Evolutionary conservation across 2,888 invertebrate species (phyloP).

Genomic region (Troides aeacus): DNA sequence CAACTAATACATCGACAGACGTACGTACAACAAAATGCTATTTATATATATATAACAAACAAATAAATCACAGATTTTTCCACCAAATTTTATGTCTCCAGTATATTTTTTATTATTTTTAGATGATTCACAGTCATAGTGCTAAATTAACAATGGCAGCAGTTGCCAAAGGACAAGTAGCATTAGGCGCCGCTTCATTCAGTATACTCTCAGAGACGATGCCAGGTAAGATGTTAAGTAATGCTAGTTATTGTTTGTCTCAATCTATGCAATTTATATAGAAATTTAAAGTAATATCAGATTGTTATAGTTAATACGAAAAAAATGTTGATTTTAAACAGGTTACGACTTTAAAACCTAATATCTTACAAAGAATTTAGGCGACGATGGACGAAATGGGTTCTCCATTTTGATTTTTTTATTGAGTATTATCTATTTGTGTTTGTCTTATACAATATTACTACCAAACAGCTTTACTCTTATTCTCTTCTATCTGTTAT

Average conservation of each 20-base stretch:
- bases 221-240: conserved; percentile 46
- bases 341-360: too few relatives aligned
- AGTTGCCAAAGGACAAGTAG: conserved; percentile 58
- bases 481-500: too few relatives aligned
- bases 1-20: conserved; percentile 50
- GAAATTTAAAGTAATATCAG: too few relatives aligned
- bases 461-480: too few relatives aligned
- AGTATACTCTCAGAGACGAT: conserved; percentile 56
- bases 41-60: background rate
- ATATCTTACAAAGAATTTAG: too few relatives aligned
- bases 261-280: background rate
- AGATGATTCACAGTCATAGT: conserved; percentile 55
- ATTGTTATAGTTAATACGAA: too few relatives aligned
- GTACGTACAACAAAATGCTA: conserved; percentile 49
- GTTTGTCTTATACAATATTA: too few relatives aligned
- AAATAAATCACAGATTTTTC: background rate
- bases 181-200: conserved; percentile 63
- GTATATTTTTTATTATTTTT: conserved; percentile 21
- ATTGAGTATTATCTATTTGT: too few relatives aligned
- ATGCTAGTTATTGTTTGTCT: background rate
- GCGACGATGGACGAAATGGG: too few relatives aligned
- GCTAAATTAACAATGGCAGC: conserved; percentile 56
- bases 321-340: too few relatives aligned
- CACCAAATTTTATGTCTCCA: background rate
- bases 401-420: too few relatives aligned